These are phyloP conservation scores for Anniella stebbinsi DNA, from an alignment of 2,797 vertebrate species.

Conservation along the genomic window DNA sequence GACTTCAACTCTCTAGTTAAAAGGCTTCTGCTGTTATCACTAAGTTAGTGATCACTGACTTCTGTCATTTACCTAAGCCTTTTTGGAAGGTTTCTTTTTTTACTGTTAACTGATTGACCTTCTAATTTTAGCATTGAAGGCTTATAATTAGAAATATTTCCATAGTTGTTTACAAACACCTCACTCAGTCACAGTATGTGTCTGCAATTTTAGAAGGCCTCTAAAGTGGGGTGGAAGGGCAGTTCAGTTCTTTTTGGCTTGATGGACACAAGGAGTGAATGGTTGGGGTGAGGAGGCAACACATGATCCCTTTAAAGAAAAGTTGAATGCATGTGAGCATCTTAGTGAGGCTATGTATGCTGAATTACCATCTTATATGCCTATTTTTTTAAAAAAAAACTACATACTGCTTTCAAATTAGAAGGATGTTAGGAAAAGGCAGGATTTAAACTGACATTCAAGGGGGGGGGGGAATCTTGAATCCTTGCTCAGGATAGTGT, in stretches of 20 bases:
- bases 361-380: neutral
- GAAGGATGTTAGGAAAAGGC: conserved; percentile 55
- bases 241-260: conserved; percentile 62
- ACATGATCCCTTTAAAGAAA: neutral
- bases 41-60: conserved; percentile 56
- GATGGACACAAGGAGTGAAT: neutral
- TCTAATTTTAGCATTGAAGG: conserved; percentile 76
- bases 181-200: conserved; percentile 56
- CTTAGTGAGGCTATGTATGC: neutral
- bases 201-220: conserved; percentile 71
- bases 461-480: conserved; percentile 24
- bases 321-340: neutral
- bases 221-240: conserved; percentile 46
- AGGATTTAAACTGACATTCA: conserved; percentile 62
- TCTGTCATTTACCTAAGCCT: conserved; percentile 63
- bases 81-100: conserved; percentile 67
- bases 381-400: neutral
- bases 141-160: conserved; percentile 81
- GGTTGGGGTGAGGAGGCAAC: too few relatives aligned
- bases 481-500: conserved; percentile 52
- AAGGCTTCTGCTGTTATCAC: conserved; percentile 22
- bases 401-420: conserved; percentile 44
- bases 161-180: conserved; percentile 82
- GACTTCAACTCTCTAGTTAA: neutral
- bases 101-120: conserved; percentile 65